Percentiles rank a stretch among this genome's conserved stretches.
Conservation (phyloP, 2,888 invertebrate genomes). For the Trimorus sp. region DNA sequence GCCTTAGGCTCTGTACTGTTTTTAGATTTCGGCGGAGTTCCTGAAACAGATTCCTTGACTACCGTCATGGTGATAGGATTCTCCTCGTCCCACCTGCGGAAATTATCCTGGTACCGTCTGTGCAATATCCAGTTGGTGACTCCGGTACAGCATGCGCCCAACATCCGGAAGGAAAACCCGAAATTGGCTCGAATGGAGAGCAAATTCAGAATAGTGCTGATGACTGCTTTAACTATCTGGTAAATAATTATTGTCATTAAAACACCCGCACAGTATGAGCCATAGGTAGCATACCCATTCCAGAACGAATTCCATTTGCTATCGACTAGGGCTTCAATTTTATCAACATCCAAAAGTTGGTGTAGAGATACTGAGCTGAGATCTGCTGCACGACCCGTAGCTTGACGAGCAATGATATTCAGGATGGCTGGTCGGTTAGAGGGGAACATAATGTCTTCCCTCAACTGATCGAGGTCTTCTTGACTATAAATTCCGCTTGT, state of each 20-base stretch:
- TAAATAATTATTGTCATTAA: background rate
- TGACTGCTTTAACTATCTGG: background rate
- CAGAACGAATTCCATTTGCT: conserved; percentile 1
- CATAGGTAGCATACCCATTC: background rate
- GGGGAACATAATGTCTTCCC: conserved; percentile 17
- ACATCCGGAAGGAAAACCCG: background rate
- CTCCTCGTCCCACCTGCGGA: background rate
- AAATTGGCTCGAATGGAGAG: background rate
- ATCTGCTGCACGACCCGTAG: background rate
- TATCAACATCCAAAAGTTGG: background rate
- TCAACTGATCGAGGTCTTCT: background rate
- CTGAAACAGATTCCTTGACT: no score
- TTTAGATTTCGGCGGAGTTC: no score
- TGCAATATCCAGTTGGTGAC: background rate
- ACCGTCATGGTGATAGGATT: no score
- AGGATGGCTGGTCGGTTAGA: background rate
- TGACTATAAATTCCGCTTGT: conserved; percentile 7
- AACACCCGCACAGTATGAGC: background rate
- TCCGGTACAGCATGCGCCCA: background rate
- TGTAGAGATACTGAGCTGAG: background rate
- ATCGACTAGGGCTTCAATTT: no score
- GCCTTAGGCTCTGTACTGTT: no score
- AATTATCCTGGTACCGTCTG: background rate
- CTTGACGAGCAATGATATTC: background rate
- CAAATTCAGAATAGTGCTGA: background rate